Base-by-base conservation (phyloP, 1,140 invertebrate genomes). In the Cydia strobilella region DNA sequence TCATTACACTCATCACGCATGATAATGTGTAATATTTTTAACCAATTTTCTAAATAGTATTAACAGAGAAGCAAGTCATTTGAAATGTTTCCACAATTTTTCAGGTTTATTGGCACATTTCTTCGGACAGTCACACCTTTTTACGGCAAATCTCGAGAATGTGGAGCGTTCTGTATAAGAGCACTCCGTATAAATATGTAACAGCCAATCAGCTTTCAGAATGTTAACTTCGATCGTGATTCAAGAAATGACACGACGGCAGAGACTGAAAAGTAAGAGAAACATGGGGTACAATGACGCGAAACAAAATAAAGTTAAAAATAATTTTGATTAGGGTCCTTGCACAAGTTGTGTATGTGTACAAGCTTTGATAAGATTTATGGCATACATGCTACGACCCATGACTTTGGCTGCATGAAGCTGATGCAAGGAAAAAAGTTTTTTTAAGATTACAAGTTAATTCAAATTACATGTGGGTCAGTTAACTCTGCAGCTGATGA, bases 191-290 rank as follows among this genome's bases (percentile, higher is more conserved):
- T 59, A 59, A 20, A 59, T 59, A 59, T 59, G 54, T 20, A 59
- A 59, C 54, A 59, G 54, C 54, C 54, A 59, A 59, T 59, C 54
- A 59, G 54, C 54, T 59, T 59, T 59, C 54, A 59, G 54, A 59
- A 59, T 59, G 54, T 59, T 59, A 59, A 59, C 54, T 59, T 59
- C 20, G 54, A 59, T 59, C 54, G 54, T 59, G 54, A 59, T 59
- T 59, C 54, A 59, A 59, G 54, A 59, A 59, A 59, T 59, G 20
- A 59, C 54, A 59, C 54, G 54, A 59, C 54, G 51, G 51, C 51
- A 7, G 51, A 59, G 20, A 23, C 54, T 20, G 54, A 59, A 59
- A 59, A 59, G 54, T 12, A 59, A 59, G 54, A 59, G 54, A 54
- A 59, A 59, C 54, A 15, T 3, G 7, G 54, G 54, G 20, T 59